Evolutionary conservation across 37 sponge, comb jelly and placozoan genomes (phyloP), one percentile per base, ranked within the genome.

Genomic region (Aplysina aerophoba): DNA sequence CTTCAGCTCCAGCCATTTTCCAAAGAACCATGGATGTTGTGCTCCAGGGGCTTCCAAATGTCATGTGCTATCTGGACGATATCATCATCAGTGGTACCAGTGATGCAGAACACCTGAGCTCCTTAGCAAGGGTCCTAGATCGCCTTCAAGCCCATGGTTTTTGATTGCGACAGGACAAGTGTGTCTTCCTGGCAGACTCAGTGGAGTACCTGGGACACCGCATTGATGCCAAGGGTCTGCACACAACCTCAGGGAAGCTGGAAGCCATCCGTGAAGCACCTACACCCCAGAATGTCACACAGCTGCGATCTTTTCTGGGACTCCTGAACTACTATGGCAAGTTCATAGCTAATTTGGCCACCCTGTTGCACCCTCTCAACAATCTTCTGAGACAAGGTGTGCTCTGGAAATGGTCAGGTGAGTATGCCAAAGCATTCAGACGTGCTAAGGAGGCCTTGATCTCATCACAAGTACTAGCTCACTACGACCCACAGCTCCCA

Each of bases 1-100:
- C 82, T 3, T 55, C 73, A 8, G 74, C 82, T 28, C 84, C 84
- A 36, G 84, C 71, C 25, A 68, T 83, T 15, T 83, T 83, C 54
- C 69, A 83, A 67, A 1, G 84, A 6, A 83, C 84, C n/a, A n/a
- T n/a, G n/a, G n/a, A n/a, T n/a, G n/a, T n/a, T n/a, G n/a, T n/a
- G n/a, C n/a, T n/a, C n/a, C n/a, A n/a, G n/a, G n/a, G n/a, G n/a
- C n/a, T n/a, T n/a, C n/a, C n/a, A n/a, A n/a, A n/a, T n/a, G n/a
- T n/a, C n/a, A n/a, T n/a, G n/a, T n/a, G n/a, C n/a, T 30, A 85
- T 69, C 1, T 75, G 0, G 40, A 83, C 37, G 66, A 83, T 27
- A 64, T 83, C 36, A 35, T 83, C 0, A 50, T 62, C 22, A 83
- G 68, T 64, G 83, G 83, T 1, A n/a, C 21, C 20, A 83, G 44